Base-by-base conservation (phyloP, 2,797 vertebrate species). In the Agapornis canus region DNA sequence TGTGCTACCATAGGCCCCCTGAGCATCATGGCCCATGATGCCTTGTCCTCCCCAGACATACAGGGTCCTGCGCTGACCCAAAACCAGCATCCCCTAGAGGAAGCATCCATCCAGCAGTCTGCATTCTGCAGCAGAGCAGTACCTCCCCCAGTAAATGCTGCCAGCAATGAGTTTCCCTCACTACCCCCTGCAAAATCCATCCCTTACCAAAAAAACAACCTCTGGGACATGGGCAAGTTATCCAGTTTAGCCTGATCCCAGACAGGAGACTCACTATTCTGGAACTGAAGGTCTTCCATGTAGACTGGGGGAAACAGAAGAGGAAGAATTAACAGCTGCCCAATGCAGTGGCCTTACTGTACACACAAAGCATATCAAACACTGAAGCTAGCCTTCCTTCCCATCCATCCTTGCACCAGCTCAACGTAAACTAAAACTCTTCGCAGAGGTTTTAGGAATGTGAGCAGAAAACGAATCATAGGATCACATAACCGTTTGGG, bases 11-110 rank as follows among this genome's bases (percentile, higher is more conserved):
- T 29, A 18, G 19, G 10, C 27, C 32, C 16, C 27, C 42, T 3
- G 9, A 7, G 22, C 4, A 0, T 27, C 6, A 6, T 26, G 51
- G 14, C 6, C 32, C 40, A 11, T 13, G 1, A 22, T n/a, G 40
- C 32, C 51, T 68, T n/a, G 37, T n/a, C 29, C 17, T 40, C 23
- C 40, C 23, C 51, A n/a, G 22, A n/a, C 5, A 15, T 4, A 21
- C 7, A n/a, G 0, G 4, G 63, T n/a, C 51, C 61, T 8, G 26
- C 23, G 11, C 15, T 15, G 61, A 54, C 7, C 16, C 20, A 40
- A 31, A n/a, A 26, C n/a, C 40, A 45, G 39, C 39, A 65, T 26
- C 12, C 12, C 7, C 9, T 29, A 20, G 9, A 37, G 15, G 16
- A 16, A 54, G 26, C 7, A 1, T 11, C 19, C 31, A 23, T 14